Evolutionary conservation across 2,797 vertebrate genomes (phyloP).

Genomic region (Parambassis ranga): DNA sequence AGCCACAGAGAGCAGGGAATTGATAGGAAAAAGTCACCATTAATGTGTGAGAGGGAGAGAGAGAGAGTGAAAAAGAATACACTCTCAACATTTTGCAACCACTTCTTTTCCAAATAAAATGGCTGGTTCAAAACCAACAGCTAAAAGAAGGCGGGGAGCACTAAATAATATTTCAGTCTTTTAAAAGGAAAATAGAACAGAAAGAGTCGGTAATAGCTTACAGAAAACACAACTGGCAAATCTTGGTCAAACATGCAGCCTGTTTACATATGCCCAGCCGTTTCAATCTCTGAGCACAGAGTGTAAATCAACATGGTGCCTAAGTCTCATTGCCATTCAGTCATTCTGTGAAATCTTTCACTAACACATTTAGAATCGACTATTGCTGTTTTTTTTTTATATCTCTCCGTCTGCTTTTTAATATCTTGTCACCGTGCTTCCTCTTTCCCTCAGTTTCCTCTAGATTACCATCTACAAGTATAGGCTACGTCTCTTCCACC

Average conservation of each 20-base stretch:
- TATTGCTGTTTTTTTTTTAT: conserved; percentile 21
- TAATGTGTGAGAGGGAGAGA: no score
- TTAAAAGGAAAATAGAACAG: conserved; percentile 58
- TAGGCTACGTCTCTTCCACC: not conserved
- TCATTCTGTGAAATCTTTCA: conserved; percentile 46
- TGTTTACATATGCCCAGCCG: conserved; percentile 75
- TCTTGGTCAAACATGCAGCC: conserved; percentile 71
- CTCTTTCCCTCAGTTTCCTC: not conserved
- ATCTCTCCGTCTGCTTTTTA: not conserved
- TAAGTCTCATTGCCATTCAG: conserved; percentile 54
- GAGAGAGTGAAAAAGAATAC: conserved; percentile 46
- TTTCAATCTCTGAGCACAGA: conserved; percentile 74
- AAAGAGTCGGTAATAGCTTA: conserved; percentile 67
- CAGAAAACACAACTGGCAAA: conserved; percentile 69
- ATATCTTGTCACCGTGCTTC: not conserved
- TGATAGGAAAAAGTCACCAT: conserved; percentile 46
- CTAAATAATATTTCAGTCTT: conserved; percentile 63
- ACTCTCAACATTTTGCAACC: conserved; percentile 47
- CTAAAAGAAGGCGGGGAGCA: conserved; percentile 46
- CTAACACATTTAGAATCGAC: conserved; percentile 47
- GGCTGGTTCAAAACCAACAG: conserved; percentile 43
- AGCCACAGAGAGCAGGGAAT: conserved; percentile 45
- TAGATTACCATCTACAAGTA: not conserved
- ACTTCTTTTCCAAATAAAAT: conserved; percentile 46
- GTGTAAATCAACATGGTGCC: conserved; percentile 70